These are phyloP conservation scores for Linnaemya tessellans DNA, from an alignment of 2,888 invertebrate genomes.

Conservation along the genomic window DNA sequence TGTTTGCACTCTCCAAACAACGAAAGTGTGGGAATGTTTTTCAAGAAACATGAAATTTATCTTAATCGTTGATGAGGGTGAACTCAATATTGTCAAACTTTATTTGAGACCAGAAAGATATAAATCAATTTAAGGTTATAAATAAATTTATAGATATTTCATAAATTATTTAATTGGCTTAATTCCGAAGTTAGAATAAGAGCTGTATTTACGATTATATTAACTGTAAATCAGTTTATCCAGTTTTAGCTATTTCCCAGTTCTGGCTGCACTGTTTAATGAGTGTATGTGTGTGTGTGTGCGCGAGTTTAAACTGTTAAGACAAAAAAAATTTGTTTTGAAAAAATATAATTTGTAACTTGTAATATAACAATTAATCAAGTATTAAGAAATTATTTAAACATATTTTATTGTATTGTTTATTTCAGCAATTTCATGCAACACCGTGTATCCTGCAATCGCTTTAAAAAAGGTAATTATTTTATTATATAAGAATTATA, in stretches of 20 bases:
- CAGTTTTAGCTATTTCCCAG: not conserved
- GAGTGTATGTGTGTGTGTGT: too few species aligned
- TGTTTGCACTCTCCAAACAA: not conserved
- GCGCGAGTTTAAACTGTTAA: not conserved
- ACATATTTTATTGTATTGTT: not conserved
- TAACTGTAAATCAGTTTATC: not conserved
- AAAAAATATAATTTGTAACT: too few species aligned
- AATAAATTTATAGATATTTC: not conserved
- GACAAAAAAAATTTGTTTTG: not conserved
- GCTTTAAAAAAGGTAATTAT: not conserved
- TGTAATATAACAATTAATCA: too few species aligned
- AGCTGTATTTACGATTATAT: not conserved
- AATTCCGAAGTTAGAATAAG: not conserved
- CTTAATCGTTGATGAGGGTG: constrained; percentile 49
- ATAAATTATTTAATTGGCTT: not conserved
- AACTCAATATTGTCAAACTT: constrained; percentile 37
- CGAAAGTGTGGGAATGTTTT: constrained; percentile 52
- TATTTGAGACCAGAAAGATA: not conserved
- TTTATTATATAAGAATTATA: not conserved
- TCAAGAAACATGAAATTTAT: constrained; percentile 34
- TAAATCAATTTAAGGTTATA: constrained; percentile 7
- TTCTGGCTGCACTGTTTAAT: not conserved
- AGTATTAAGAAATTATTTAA: not conserved
- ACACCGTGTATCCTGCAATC: not conserved
- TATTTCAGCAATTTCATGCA: not conserved